Conservation (phyloP, 2,113 vertebrate species). For the Rhinoderma darwinii region DNA sequence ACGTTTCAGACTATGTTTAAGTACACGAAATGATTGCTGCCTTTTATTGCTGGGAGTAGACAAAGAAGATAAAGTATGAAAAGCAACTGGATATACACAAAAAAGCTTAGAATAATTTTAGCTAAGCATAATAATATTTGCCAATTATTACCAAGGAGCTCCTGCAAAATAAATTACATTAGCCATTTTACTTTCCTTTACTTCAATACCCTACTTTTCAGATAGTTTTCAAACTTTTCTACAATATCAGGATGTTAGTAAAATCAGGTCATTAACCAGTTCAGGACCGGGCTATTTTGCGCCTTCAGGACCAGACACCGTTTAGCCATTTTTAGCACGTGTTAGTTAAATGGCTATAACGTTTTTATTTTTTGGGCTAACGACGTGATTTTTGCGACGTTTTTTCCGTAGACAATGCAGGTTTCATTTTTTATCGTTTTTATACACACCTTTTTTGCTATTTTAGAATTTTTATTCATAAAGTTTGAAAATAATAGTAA, state of each 20-base stretch:
- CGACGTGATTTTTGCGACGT: no score
- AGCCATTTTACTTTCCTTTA: neutral
- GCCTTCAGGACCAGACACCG: no score
- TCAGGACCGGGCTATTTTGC: no score
- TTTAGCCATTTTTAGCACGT: no score
- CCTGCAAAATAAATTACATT: slow-evolving; percentile 21
- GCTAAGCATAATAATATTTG: slow-evolving; percentile 15
- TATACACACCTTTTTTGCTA: no score
- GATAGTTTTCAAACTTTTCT: neutral
- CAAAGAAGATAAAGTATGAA: slow-evolving; percentile 16
- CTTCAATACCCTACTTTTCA: neutral
- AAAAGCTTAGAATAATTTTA: slow-evolving; percentile 18
- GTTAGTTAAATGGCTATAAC: no score
- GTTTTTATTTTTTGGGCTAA: no score
- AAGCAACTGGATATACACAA: slow-evolving; percentile 20
- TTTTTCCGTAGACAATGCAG: no score
- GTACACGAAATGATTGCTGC: slow-evolving; percentile 62
- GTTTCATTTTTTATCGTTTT: no score
- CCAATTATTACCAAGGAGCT: slow-evolving; percentile 21
- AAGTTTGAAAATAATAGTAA: no score
- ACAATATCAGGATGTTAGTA: neutral
- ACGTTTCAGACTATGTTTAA: slow-evolving; percentile 64
- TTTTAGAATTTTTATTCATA: no score
- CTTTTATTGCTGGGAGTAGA: slow-evolving; percentile 7
- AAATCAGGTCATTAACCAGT: neutral